These are phyloP conservation scores for Ptilodon capucinus DNA, from an alignment of 2,888 invertebrate species.

Conservation along the genomic window DNA sequence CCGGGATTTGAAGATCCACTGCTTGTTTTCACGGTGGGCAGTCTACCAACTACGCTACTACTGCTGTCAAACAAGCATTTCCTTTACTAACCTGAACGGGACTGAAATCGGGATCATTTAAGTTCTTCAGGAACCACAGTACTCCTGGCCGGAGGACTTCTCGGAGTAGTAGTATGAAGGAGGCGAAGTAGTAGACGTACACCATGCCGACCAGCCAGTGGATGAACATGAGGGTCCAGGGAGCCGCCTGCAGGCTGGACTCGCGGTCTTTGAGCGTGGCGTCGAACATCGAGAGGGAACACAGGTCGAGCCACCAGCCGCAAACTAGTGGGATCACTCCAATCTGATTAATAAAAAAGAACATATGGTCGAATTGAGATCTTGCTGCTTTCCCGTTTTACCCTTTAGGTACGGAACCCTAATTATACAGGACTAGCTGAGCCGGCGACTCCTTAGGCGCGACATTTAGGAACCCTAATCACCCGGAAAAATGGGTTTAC, in stretches of 20 bases:
- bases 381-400: too few relatives aligned
- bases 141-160: constrained; percentile 98
- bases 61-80: too few relatives aligned
- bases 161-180: constrained; percentile 94
- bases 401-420: too few relatives aligned
- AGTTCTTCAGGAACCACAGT: constrained; percentile 98
- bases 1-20: too few relatives aligned
- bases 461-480: too few relatives aligned
- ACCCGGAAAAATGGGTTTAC: too few relatives aligned
- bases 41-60: too few relatives aligned
- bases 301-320: constrained; percentile 99
- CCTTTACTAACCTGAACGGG: constrained; percentile 95
- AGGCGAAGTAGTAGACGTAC: constrained; percentile 99
- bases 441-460: too few relatives aligned
- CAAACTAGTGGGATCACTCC: constrained; percentile 98
- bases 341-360: constrained; percentile 74
- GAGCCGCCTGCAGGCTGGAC: constrained; percentile 93
- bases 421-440: too few relatives aligned
- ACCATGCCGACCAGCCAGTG: constrained; percentile 99
- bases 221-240: constrained; percentile 98
- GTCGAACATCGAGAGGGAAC: constrained; percentile 96
- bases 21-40: too few relatives aligned
- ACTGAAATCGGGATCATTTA: constrained; percentile 99
- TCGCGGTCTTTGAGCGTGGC: constrained; percentile 94
- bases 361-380: too few relatives aligned